A percentile compares a stretch with the other conserved stretches of the same genome.
phyloP scores from a whole-genome alignment of 1,140 invertebrate species.

The Prorops nasuta region DNA sequence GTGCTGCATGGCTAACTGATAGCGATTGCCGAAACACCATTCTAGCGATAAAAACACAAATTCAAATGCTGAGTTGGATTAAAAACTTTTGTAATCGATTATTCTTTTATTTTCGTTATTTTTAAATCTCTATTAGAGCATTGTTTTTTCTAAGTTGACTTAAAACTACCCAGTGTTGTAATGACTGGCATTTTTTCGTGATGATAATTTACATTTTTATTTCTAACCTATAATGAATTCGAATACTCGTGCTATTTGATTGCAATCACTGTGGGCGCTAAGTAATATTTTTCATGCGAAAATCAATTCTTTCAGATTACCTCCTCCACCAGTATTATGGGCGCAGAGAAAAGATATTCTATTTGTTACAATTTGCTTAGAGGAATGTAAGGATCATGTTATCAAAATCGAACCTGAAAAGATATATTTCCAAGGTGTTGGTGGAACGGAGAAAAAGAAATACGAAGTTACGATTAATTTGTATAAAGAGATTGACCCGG shows the following conservation, averaged over 20 bases:
- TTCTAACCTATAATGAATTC: conserved; percentile 9
- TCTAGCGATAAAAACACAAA: background rate
- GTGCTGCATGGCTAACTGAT: background rate
- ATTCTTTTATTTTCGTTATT: background rate
- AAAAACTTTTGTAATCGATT: background rate
- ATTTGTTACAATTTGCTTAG: conserved; percentile 85
- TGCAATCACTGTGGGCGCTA: background rate
- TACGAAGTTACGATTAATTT: conserved; percentile 85
- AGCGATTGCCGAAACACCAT: background rate
- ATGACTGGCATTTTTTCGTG: conserved; percentile 15
- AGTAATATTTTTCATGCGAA: background rate
- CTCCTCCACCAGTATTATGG: conserved; percentile 85
- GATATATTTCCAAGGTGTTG: conserved; percentile 81
- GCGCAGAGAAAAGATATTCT: conserved; percentile 81
- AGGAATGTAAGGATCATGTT: conserved; percentile 83
- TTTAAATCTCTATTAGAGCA: background rate
- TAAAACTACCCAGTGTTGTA: no score
- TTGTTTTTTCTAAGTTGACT: no score
- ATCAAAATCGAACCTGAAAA: conserved; percentile 78
- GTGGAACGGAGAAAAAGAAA: conserved; percentile 79
- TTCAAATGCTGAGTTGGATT: background rate
- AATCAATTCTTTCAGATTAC: conserved; percentile 44
- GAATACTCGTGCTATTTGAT: background rate
- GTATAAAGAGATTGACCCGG: conserved; percentile 77
- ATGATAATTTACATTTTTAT: background rate